Conservation (phyloP, 2,113 vertebrate species). For the Kryptolebias marmoratus region DNA sequence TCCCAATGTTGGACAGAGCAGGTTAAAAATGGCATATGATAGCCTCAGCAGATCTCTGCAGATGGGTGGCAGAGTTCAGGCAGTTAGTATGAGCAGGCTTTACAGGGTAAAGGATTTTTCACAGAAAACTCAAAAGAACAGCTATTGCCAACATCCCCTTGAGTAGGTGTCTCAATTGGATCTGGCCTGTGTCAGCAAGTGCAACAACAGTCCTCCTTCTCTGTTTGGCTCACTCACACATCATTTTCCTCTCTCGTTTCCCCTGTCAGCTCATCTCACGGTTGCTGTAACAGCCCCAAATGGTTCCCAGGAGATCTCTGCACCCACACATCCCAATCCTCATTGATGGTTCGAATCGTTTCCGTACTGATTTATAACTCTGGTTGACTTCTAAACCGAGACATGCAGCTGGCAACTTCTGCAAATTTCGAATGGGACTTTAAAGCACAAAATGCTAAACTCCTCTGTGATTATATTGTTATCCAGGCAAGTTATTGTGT, state of each 20-base stretch:
- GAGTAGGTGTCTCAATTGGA: constrained; percentile 61
- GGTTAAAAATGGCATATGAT: constrained; percentile 23
- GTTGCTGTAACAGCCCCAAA: constrained; percentile 69
- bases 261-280: constrained; percentile 65
- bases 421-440: not conserved
- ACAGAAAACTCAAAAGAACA: constrained; percentile 46
- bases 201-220: constrained; percentile 60
- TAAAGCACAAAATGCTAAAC: constrained; percentile 22
- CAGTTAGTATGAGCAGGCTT: constrained; percentile 41
- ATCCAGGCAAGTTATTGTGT: constrained; percentile 8
- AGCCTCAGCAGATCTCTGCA: constrained; percentile 33
- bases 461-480: constrained; percentile 29
- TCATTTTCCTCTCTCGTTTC: constrained; percentile 32
- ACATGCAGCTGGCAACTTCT: constrained; percentile 43
- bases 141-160: constrained; percentile 50
- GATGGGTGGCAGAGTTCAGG: constrained; percentile 47
- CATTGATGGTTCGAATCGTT: constrained; percentile 41
- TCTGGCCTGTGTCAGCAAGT: constrained; percentile 62
- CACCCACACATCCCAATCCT: constrained; percentile 40
- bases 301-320: constrained; percentile 64
- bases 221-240: constrained; percentile 39
- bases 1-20: constrained; percentile 8
- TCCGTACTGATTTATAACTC: constrained; percentile 55
- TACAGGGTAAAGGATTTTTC: constrained; percentile 40
- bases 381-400: constrained; percentile 25